Evolutionary conservation across 2,888 invertebrate genomes (phyloP).

Genomic region (Tipula lateralis): DNA sequence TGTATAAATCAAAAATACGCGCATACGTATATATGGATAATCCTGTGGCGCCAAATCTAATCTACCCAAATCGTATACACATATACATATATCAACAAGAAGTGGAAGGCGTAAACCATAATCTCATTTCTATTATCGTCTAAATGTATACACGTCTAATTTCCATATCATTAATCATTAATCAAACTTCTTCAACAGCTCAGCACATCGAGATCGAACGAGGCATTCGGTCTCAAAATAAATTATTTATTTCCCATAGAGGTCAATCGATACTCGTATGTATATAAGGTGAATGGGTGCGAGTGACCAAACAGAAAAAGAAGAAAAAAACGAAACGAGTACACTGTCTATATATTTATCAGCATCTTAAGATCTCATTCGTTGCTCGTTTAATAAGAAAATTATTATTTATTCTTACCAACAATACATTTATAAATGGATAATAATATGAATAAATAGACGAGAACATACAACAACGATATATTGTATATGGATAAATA

Average conservation of each 20-base stretch:
- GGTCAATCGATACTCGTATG: neutral
- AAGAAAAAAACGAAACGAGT: neutral
- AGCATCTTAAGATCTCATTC: neutral
- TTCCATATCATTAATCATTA: slow-evolving; percentile 24
- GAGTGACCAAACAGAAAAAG: neutral
- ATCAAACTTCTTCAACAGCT: slow-evolving; percentile 24
- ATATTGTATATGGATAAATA: neutral
- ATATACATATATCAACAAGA: neutral
- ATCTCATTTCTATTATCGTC: neutral
- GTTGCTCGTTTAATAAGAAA: neutral
- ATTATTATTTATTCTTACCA: neutral
- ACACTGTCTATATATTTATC: neutral
- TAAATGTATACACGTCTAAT: neutral
- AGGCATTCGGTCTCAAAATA: neutral
- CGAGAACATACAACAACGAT: neutral
- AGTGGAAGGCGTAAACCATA: neutral
- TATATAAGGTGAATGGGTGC: neutral
- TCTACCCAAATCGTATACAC: neutral
- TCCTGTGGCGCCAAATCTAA: slow-evolving; percentile 4
- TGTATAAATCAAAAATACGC: too few species aligned
- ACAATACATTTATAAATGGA: neutral
- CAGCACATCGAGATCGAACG: neutral
- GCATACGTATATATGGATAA: neutral
- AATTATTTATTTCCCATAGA: neutral
- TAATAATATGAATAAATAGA: neutral